Percentiles rank a stretch among this genome's conserved stretches.
Conservation (phyloP, 2,113 vertebrate species). For the Upupa epops region DNA sequence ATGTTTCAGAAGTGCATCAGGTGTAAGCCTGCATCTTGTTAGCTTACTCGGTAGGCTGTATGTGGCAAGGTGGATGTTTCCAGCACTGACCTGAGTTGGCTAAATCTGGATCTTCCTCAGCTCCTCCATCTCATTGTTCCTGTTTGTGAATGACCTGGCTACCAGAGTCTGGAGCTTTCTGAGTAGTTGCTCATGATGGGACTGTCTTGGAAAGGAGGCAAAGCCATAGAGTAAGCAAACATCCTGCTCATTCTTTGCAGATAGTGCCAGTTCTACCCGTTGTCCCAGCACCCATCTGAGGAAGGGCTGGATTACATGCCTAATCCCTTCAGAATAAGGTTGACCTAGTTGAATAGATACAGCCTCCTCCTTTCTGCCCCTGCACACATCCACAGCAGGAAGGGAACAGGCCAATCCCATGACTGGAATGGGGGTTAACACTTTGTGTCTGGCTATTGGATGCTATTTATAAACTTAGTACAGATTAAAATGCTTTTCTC, state of each 20-base stretch:
- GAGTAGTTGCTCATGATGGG: neutral
- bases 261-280: neutral
- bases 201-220: neutral
- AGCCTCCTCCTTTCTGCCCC: neutral
- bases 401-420: neutral
- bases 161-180: neutral
- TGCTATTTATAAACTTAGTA: conserved; percentile 60
- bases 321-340: conserved; percentile 74
- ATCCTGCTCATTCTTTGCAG: conserved; percentile 24
- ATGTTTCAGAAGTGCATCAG: neutral
- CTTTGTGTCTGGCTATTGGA: conserved; percentile 2
- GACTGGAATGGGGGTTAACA: conserved; percentile 38
- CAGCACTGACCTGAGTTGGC: neutral
- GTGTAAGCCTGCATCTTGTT: neutral
- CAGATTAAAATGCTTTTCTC: conserved; percentile 68
- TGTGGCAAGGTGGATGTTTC: neutral
- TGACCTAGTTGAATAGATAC: conserved; percentile 74
- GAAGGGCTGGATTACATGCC: conserved; percentile 66
- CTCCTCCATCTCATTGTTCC: neutral
- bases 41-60: neutral
- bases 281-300: neutral
- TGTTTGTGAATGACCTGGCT: rapidly evolving
- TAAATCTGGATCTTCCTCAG: neutral
- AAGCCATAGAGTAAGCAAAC: neutral
- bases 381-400: rapidly evolving